These are phyloP conservation scores for Enoplosus armatus DNA, from an alignment of 2,797 vertebrate genomes.

Conservation along the genomic window DNA sequence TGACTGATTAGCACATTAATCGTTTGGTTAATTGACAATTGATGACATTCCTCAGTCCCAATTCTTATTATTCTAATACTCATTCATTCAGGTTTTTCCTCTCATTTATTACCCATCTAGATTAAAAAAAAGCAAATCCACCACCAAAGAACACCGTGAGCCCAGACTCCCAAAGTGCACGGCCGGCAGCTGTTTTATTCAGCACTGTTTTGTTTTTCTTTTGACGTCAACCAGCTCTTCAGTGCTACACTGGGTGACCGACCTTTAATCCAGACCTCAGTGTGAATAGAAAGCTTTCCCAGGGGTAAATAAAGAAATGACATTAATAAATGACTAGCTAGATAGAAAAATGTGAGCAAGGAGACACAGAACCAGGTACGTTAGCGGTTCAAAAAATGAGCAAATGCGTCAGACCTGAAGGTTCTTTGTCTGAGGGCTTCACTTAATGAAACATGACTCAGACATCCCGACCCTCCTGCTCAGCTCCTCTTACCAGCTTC, in stretches of 20 bases:
- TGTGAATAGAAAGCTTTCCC: constrained; percentile 1
- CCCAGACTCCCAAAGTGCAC: background rate
- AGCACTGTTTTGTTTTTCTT: constrained; percentile 2
- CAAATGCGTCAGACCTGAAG: background rate
- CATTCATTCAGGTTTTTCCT: background rate
- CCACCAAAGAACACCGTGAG: background rate
- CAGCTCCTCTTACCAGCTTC: constrained; percentile 37
- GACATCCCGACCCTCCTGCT: constrained; percentile 14
- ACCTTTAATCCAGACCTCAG: constrained; percentile 20
- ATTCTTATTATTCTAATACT: too few species aligned
- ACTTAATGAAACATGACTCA: constrained; percentile 37
- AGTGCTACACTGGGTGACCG: background rate
- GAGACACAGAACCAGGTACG: background rate
- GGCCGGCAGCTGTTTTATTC: background rate
- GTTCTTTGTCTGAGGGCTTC: constrained; percentile 9
- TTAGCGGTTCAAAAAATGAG: background rate
- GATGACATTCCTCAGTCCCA: background rate
- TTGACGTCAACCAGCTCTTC: constrained; percentile 1
- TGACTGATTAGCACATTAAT: background rate
- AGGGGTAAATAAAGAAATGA: background rate
- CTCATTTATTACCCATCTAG: background rate
- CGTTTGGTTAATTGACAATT: too few species aligned
- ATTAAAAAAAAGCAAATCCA: too few species aligned
- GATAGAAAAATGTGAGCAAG: constrained; percentile 6
- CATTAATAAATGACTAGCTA: background rate